Conservation (phyloP, 1,140 invertebrate genomes). For the Paraescarpia echinospica region DNA sequence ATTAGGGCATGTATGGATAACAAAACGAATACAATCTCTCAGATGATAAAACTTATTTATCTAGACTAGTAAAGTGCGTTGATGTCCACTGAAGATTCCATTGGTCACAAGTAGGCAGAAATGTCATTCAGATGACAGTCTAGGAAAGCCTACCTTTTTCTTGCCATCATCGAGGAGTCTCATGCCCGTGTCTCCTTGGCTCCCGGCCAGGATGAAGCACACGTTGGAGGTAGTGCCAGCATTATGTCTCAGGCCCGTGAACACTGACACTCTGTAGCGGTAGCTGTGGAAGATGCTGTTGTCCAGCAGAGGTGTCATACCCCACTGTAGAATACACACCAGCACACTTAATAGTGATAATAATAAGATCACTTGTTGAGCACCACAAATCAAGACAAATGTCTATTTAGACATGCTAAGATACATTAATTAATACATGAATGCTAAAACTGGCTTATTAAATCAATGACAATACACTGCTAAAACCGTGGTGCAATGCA, state of each 20-base stretch:
- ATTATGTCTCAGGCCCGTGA: slow-evolving; percentile 51
- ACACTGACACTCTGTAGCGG: slow-evolving; percentile 54
- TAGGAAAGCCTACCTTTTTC: slow-evolving; percentile 37
- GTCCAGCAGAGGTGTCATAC: slow-evolving; percentile 53
- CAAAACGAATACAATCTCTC: background rate
- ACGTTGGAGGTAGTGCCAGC: slow-evolving; percentile 52
- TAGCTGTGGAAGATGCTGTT: slow-evolving; percentile 55
- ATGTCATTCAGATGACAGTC: background rate
- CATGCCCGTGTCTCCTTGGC: slow-evolving; percentile 51
- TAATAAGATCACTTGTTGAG: too few relatives aligned
- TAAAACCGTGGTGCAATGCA: too few relatives aligned
- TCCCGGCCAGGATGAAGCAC: slow-evolving; percentile 54
- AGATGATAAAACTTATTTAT: background rate
- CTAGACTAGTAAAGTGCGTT: background rate
- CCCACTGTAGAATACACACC: slow-evolving; percentile 46
- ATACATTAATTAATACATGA: too few relatives aligned
- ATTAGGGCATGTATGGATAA: too few relatives aligned
- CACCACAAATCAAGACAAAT: background rate
- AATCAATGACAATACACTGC: too few relatives aligned
- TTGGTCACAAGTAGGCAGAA: background rate
- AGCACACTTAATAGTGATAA: background rate
- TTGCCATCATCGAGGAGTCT: slow-evolving; percentile 49
- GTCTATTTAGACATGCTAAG: too few relatives aligned
- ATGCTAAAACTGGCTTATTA: too few relatives aligned
- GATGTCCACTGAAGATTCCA: background rate